These are phyloP conservation scores for Xenops minutus DNA, from an alignment of 2,797 vertebrate species.

Conservation along the genomic window DNA sequence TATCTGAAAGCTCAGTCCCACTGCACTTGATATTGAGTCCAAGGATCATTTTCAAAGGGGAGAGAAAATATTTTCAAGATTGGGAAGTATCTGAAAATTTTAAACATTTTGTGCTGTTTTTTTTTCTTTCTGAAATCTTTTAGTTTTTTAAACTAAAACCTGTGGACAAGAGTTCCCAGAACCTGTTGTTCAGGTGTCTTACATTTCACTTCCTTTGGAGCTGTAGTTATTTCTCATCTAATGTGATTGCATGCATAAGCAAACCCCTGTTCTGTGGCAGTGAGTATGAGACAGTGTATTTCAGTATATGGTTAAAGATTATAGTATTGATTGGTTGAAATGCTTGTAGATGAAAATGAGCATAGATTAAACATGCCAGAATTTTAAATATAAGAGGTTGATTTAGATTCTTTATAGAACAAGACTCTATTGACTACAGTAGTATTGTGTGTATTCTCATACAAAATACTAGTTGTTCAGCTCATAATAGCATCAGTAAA, in stretches of 20 bases:
- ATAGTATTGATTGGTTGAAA: neutral
- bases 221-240: neutral
- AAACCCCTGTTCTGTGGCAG: neutral
- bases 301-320: neutral
- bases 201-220: neutral
- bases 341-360: neutral
- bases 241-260: neutral
- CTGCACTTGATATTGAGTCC: accelerated
- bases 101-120: neutral
- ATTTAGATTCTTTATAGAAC: neutral
- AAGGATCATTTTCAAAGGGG: neutral
- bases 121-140: neutral
- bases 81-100: neutral
- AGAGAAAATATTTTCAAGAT: neutral
- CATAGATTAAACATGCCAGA: neutral
- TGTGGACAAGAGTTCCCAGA: neutral
- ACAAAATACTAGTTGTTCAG: neutral
- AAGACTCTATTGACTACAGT: neutral
- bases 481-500: neutral
- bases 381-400: neutral
- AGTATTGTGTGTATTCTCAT: neutral
- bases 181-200: neutral
- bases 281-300: neutral
- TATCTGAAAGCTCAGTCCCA: neutral
- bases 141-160: neutral